Evolutionary conservation across 1,140 invertebrate genomes (phyloP).

Genomic region (Babylonia areolata): DNA sequence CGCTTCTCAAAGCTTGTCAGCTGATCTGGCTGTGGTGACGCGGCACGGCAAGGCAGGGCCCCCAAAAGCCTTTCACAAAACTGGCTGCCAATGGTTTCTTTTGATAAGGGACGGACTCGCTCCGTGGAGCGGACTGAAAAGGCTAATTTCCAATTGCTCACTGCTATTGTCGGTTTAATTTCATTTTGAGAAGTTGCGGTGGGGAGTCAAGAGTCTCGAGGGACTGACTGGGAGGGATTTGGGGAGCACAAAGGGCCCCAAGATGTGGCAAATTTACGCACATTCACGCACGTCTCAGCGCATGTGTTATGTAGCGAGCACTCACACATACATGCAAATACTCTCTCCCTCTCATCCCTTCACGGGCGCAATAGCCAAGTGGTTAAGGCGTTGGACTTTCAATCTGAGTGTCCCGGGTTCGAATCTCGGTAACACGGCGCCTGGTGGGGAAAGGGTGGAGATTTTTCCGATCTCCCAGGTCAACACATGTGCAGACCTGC

Average conservation of each 20-base stretch:
- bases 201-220: neutral
- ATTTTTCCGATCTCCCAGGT: too few relatives aligned
- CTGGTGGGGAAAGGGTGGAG: too few relatives aligned
- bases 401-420: too few relatives aligned
- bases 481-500: too few relatives aligned
- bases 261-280: neutral
- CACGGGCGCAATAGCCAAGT: too few relatives aligned
- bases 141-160: neutral
- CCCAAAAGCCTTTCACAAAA: neutral
- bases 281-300: neutral
- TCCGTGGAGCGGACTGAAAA: neutral
- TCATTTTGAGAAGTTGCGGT: neutral
- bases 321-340: neutral
- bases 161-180: neutral
- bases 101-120: neutral
- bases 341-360: neutral
- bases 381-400: too few relatives aligned
- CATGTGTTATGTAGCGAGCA: neutral
- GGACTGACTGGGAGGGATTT: too few relatives aligned
- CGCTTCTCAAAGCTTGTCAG: neutral
- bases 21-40: neutral
- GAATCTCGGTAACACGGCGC: too few relatives aligned
- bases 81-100: neutral
- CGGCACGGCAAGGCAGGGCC: too few relatives aligned
- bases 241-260: too few relatives aligned